Conservation (phyloP, 2,888 invertebrate genomes). For the Oeneis ivallda region DNA sequence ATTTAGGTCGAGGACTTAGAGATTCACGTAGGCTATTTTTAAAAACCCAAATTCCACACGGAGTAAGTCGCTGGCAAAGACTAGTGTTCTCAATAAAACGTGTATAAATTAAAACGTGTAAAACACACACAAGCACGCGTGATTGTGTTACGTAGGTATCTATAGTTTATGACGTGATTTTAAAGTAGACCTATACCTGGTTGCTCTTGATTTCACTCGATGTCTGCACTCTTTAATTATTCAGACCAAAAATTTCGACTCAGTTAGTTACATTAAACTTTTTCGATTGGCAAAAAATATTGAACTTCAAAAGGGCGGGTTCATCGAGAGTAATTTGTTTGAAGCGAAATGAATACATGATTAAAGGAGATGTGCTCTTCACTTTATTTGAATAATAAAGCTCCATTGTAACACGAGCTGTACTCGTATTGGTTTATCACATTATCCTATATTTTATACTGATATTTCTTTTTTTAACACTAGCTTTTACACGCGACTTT, state of each 20-base stretch:
- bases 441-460: not conserved
- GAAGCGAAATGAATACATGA: constrained; percentile 21
- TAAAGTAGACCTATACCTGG: too few relatives aligned
- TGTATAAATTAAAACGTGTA: too few relatives aligned
- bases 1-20: too few relatives aligned
- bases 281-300: constrained; percentile 19
- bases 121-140: too few relatives aligned
- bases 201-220: not conserved
- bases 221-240: not conserved
- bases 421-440: not conserved
- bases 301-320: constrained; percentile 20
- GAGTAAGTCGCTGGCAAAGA: too few relatives aligned
- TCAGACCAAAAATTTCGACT: constrained; percentile 10
- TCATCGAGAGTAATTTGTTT: constrained; percentile 8
- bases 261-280: constrained; percentile 8
- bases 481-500: not conserved
- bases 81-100: too few relatives aligned
- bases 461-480: not conserved
- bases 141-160: too few relatives aligned
- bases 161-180: too few relatives aligned
- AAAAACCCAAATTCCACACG: too few relatives aligned
- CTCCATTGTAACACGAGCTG: constrained; percentile 10
- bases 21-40: too few relatives aligned
- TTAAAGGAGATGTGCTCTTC: constrained; percentile 15
- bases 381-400: constrained; percentile 14